Evolutionary conservation across 1,140 invertebrate genomes (phyloP), one percentile per base, ranked within the genome.

Genomic region (Drosophila chauvacae): DNA sequence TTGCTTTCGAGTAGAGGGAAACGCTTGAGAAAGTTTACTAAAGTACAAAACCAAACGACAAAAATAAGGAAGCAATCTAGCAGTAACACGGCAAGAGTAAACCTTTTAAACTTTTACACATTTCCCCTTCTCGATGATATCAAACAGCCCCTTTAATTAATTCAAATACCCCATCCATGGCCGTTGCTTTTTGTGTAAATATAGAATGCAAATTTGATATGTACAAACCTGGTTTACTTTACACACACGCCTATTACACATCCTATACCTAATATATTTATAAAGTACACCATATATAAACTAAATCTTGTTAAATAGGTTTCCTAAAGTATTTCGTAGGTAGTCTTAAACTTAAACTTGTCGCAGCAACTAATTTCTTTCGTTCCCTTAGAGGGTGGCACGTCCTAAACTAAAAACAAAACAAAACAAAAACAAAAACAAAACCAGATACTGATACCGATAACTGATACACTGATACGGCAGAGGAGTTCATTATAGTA

Each of bases 251-350:
- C 63, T 37, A 53, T 41, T 60, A 82, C 47, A 73, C 23, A 23
- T 73, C 77, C 50, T 55, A 55, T 37, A 23, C 63, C 50, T 30
- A 51, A 33, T 33, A 33, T 62, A 69, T 42, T 55, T 55, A 59
- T 45, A 53, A 68, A 56, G 35, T 77, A 77, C 26, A 55, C 42
- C 62, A 72, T 72, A 78, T 30, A 79, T 59, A 79, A 76, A 84
- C 57, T 69, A 63, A 68, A 65, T 87, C 76, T 87, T 84, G 80
- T 87, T 87, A 87, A 87, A 80, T 87, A 87, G 83, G 84, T 87
- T 87, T 87, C 83, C 81, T 83, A 80, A 73, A 70, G 84, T 87
- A 87, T 80, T 86, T 88, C 82, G 80, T 87, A 87, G 83, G 74
- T 87, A 88, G 72, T 64, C 53, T 47, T 87, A 72, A 65, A 72